Evolutionary conservation across 2,888 invertebrate genomes (phyloP).

Genomic region (Leptopilina myrica): DNA sequence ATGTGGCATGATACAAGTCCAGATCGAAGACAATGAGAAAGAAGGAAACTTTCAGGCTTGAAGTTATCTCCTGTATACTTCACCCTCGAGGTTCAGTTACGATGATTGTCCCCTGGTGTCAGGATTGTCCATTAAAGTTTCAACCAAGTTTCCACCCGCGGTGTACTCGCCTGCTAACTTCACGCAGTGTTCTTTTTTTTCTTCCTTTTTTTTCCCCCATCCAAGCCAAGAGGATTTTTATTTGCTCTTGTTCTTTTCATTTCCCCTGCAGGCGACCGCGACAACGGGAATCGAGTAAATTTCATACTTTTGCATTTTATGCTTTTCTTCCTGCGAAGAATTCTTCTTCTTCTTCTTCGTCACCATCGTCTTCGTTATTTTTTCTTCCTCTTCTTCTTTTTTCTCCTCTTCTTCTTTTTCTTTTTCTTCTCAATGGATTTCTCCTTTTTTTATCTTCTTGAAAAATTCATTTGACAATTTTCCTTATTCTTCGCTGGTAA

Average conservation of each 20-base stretch:
- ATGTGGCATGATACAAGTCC: slow-evolving; percentile 47
- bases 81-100: slow-evolving; percentile 58
- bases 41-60: slow-evolving; percentile 51
- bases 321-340: neutral
- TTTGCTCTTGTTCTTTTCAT: slow-evolving; percentile 42
- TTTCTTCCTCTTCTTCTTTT: too few species aligned
- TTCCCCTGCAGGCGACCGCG: slow-evolving; percentile 13
- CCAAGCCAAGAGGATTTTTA: slow-evolving; percentile 44
- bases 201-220: neutral
- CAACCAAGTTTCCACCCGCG: slow-evolving; percentile 62
- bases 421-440: too few species aligned
- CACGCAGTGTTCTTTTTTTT: slow-evolving; percentile 53
- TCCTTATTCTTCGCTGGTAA: too few species aligned
- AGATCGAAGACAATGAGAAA: slow-evolving; percentile 55
- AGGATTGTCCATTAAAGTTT: slow-evolving; percentile 71
- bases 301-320: slow-evolving; percentile 33
- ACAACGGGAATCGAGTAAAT: slow-evolving; percentile 34
- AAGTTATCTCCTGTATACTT: slow-evolving; percentile 58
- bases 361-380: too few species aligned
- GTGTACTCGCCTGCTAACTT: slow-evolving; percentile 52
- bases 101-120: slow-evolving; percentile 63
- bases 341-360: too few species aligned
- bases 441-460: too few species aligned
- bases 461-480: too few species aligned
- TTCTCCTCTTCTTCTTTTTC: too few species aligned